A percentile compares a stretch with the other conserved stretches of the same genome.
These are phyloP conservation scores for Podarcis cretensis DNA, from an alignment of 2,113 vertebrate genomes.

Conservation along the genomic window DNA sequence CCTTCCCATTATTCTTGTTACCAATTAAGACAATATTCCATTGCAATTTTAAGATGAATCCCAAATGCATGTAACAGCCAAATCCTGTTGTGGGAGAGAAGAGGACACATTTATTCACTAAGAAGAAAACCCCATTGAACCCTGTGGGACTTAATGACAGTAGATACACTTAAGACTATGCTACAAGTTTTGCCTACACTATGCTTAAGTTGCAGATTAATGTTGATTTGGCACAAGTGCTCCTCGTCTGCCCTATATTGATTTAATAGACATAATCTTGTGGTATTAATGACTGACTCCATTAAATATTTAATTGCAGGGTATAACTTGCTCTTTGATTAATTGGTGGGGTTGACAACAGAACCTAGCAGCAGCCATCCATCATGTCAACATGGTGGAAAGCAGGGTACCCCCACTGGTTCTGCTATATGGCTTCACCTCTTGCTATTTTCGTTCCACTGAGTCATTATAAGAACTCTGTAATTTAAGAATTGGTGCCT, in stretches of 20 bases:
- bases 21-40: not conserved
- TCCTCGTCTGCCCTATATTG: not conserved
- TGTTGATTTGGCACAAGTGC: not conserved
- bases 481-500: not conserved
- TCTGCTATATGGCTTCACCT: not conserved
- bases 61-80: not conserved
- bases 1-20: not conserved
- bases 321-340: not conserved
- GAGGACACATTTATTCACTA: not conserved
- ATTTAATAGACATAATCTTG: not conserved
- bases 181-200: not conserved
- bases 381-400: not conserved
- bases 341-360: not conserved
- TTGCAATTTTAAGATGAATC: not conserved
- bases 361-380: not conserved
- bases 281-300: not conserved
- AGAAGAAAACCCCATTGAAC: not conserved
- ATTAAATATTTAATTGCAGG: not conserved
- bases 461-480: not conserved
- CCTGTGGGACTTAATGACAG: not conserved
- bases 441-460: not conserved
- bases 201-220: not conserved
- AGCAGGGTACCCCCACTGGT: not conserved
- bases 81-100: not conserved
- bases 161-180: not conserved